Percentiles rank a stretch among this genome's conserved stretches.
Conservation (phyloP, 1,140 invertebrate genomes). For the Portunus trituberculatus region DNA sequence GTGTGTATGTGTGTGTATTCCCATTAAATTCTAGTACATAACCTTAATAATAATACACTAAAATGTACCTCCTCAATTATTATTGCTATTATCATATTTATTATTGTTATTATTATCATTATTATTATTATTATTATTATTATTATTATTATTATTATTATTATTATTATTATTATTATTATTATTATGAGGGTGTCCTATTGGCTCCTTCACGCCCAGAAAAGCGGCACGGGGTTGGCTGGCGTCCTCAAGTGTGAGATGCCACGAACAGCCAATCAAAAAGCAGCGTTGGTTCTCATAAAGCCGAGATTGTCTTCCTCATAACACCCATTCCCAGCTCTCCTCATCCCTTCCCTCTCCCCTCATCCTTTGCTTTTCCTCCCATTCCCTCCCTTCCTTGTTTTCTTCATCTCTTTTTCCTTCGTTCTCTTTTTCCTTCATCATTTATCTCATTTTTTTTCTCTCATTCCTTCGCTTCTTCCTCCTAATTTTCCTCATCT, state of each 20-base stretch:
- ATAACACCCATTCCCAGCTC: background rate
- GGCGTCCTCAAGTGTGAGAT: background rate
- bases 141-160: background rate
- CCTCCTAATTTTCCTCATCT: background rate
- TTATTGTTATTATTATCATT: background rate
- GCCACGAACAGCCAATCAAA: background rate
- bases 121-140: background rate
- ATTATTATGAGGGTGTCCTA: background rate
- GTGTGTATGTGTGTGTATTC: slow-evolving; percentile 45
- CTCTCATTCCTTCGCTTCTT: background rate
- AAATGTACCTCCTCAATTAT: too few relatives aligned
- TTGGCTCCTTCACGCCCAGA: background rate
- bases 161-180: background rate
- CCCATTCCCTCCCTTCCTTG: background rate
- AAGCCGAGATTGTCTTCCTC: background rate
- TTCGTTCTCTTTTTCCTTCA: background rate
- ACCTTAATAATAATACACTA: too few relatives aligned
- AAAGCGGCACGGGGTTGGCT: background rate
- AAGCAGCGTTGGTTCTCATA: background rate
- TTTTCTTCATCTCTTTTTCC: background rate
- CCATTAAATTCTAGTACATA: too few relatives aligned
- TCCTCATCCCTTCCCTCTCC: background rate
- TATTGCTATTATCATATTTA: too few relatives aligned
- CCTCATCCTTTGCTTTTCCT: background rate
- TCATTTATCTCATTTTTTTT: background rate